Percentiles rank a stretch among this genome's conserved stretches.
Evolutionary conservation across 2,797 vertebrate genomes (phyloP).

Genomic region (Acrossocheilus fasciatus): DNA sequence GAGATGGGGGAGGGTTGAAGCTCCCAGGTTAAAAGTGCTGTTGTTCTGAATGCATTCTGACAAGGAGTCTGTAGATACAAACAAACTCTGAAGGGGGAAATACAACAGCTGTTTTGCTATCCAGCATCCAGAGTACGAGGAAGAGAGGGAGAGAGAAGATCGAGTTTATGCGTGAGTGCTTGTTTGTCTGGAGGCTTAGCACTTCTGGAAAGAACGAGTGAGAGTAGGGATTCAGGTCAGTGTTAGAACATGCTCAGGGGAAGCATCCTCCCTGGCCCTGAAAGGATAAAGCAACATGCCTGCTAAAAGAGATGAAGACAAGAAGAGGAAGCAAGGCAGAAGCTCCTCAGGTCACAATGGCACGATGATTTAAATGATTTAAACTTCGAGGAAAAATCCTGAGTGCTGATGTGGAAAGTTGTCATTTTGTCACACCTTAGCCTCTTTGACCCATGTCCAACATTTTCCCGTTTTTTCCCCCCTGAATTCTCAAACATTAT

Average conservation of each 20-base stretch:
- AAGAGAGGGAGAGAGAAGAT: slow-evolving; percentile 16
- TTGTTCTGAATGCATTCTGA: slow-evolving; percentile 56
- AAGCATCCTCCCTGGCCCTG: slow-evolving; percentile 15
- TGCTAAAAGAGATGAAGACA: slow-evolving; percentile 5
- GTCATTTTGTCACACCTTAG: slow-evolving; percentile 3
- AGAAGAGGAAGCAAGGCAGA: background rate
- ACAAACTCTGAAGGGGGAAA: slow-evolving; percentile 55
- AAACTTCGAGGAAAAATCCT: slow-evolving; percentile 2
- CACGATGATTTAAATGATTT: background rate
- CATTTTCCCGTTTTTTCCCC: background rate
- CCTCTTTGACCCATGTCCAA: background rate
- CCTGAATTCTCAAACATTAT: background rate
- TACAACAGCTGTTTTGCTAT: slow-evolving; percentile 57
- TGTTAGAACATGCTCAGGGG: slow-evolving; percentile 25
- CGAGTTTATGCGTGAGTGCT: slow-evolving; percentile 27
- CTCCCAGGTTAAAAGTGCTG: slow-evolving; percentile 42
- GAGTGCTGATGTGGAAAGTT: background rate
- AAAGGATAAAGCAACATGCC: slow-evolving; percentile 27
- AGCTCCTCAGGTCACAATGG: background rate
- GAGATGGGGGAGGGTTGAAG: slow-evolving; percentile 20
- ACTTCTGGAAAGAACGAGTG: slow-evolving; percentile 45
- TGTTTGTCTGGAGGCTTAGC: slow-evolving; percentile 52
- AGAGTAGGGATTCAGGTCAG: slow-evolving; percentile 57
- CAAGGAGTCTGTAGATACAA: slow-evolving; percentile 54
- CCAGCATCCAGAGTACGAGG: slow-evolving; percentile 33